phyloP scores from a whole-genome alignment of 2,113 vertebrate genomes.

The Indicator indicator region DNA sequence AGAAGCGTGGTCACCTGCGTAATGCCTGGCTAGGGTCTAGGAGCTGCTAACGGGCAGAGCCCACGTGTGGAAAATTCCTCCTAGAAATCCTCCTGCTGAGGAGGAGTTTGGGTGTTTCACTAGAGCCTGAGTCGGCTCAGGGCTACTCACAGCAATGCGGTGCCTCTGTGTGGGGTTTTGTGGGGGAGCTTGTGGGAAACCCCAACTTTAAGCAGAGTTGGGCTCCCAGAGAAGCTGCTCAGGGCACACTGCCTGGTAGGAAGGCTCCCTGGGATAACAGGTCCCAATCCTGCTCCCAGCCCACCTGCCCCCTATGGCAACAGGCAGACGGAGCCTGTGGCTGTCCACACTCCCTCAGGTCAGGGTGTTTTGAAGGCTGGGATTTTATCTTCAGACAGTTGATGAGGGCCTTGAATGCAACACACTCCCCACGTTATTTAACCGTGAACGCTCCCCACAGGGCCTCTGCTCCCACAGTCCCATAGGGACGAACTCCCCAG shows the following conservation, averaged over 20 bases:
- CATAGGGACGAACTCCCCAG: background rate
- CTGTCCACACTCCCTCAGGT: background rate
- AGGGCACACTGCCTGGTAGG: background rate
- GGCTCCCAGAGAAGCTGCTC: background rate
- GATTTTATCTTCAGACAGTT: background rate
- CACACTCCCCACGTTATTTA: background rate
- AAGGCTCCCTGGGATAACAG: background rate
- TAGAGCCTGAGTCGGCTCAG: fast-evolving
- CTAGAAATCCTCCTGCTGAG: background rate
- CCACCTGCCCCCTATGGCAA: background rate
- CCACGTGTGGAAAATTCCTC: background rate
- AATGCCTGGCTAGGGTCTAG: background rate
- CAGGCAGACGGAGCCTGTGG: background rate
- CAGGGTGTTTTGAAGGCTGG: background rate
- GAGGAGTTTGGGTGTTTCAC: background rate
- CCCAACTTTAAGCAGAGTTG: background rate
- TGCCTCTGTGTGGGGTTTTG: fast-evolving
- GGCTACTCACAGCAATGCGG: fast-evolving
- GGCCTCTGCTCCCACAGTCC: constrained; percentile 11
- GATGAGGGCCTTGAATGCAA: background rate
- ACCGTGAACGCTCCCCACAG: fast-evolving
- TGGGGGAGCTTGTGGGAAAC: background rate
- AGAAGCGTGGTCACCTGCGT: fast-evolving
- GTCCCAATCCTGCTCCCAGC: background rate
- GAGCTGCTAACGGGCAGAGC: background rate